Base-by-base conservation (phyloP, 2,113 vertebrate species). In the Ochotona curzoniae region DNA sequence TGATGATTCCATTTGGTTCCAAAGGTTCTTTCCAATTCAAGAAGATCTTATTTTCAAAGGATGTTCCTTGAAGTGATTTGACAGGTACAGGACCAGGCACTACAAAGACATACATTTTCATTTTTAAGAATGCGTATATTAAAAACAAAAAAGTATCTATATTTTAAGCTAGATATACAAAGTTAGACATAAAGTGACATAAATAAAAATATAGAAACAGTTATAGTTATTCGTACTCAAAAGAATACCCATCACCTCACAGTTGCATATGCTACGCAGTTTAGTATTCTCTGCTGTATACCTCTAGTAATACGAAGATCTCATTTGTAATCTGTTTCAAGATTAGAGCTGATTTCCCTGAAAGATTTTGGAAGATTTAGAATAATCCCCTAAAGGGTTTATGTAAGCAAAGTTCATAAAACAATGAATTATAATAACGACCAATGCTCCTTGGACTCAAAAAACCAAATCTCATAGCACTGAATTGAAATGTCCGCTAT, bases 1-100 rank as follows among this genome's bases (percentile, higher is more conserved):
- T 99, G 98, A 99, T 99, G 97, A 99, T 97, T 93, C 99, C 99
- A 89, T 99, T 99, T 97, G 99, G 99, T 96, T 99, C 99, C 87
- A 98, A 60, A 35, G 99, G 99, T 93, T 99, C 99, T 96, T 99
- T 99, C 99, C 99, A 99, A 95, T 99, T 98, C 89, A 99, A 98
- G 87, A 98, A 99, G 97, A 99, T 99, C 92, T 98, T 98, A 97
- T 99, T 99, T 98, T 99, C 99, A 97, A 99, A 99, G n/a, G 99
- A 99, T 75, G 98, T 99, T 97, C 99, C 99, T 97, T 98, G 99
- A 76, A 99, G 97, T 1, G 99, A 99, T 96, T 98, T 98, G 93
- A 97, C 98, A 94, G 99, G 99, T 97, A 99, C 99, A 26, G 98
- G 97, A 69, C 99, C 99, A 86, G 99, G 99, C 92, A 99, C 99